Evolutionary conservation across 2,797 vertebrate genomes (phyloP).

Genomic region (Galago senegalensis): DNA sequence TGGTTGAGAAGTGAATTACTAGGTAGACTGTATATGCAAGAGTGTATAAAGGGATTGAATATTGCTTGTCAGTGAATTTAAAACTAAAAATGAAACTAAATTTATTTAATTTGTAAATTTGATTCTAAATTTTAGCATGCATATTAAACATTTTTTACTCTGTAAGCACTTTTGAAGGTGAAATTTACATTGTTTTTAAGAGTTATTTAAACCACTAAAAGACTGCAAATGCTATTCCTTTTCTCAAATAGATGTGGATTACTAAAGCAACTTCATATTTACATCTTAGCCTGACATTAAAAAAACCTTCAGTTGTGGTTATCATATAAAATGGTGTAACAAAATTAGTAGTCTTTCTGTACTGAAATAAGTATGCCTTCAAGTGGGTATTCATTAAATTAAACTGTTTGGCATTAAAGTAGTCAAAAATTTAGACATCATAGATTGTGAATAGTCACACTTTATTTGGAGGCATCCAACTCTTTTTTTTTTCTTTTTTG

Average conservation of each 20-base stretch:
- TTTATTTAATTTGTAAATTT: constrained; percentile 59
- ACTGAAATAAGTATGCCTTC: constrained; percentile 17
- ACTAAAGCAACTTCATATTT: constrained; percentile 56
- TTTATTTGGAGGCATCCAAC: background rate
- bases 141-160: constrained; percentile 46
- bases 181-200: constrained; percentile 58
- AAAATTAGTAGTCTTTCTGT: background rate
- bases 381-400: constrained; percentile 5
- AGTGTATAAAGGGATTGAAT: constrained; percentile 29
- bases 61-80: constrained; percentile 56
- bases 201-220: constrained; percentile 53
- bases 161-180: constrained; percentile 36
- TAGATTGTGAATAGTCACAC: constrained; percentile 24
- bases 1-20: constrained; percentile 21
- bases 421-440: constrained; percentile 32
- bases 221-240: constrained; percentile 41
- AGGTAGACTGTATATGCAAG: background rate
- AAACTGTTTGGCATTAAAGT: constrained; percentile 51
- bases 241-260: constrained; percentile 61
- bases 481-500: too few species aligned
- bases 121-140: constrained; percentile 43
- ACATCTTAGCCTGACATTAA: constrained; percentile 4
- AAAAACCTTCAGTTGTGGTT: background rate
- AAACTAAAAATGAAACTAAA: constrained; percentile 62
- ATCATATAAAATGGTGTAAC: constrained; percentile 1